Base-by-base conservation (phyloP, 2,888 invertebrate genomes). In the Baccha elongata region DNA sequence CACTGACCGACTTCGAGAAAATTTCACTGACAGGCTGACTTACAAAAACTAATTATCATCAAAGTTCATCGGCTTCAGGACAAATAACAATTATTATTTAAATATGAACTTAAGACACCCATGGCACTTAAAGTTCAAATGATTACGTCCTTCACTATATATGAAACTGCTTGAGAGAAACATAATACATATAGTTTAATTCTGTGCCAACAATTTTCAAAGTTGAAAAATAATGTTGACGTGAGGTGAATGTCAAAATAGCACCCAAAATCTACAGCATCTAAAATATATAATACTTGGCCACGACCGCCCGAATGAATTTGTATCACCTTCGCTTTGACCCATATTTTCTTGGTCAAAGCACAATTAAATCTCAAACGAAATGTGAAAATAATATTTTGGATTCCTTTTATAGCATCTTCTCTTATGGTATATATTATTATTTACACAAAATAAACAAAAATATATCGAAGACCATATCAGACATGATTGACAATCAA, bases 401-500 rank as follows among this genome's bases (percentile, higher is more conserved):
- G n/a, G n/a, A n/a, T n/a, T n/a, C n/a, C n/a, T n/a, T n/a, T n/a
- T n/a, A n/a, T n/a, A n/a, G n/a, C n/a, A n/a, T n/a, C n/a, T n/a
- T n/a, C n/a, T n/a, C n/a, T n/a, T n/a, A n/a, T n/a, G n/a, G n/a
- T n/a, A n/a, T n/a, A n/a, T n/a, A n/a, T n/a, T 23, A 23, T 52
- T 3, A 32, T 19, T 52, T 17, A 52, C 19, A 52, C 7, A 15
- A 32, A 19, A 1, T 23, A 5, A 17, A 17, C 17, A 19, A 29
- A 2, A 32, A 52, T 32, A 19, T 19, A 1, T 11, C 2, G 35
- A 13, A 48, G 5, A 48, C 8, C 3, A 23, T 48, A 26, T 23
- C 23, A n/a, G n/a, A 3, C 23, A 23, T 32, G 55, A 64, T 71
- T 55, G 64, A 76, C 55, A 64, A 55, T 29, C 55, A 13, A 55